phyloP scores from a whole-genome alignment of 2,888 invertebrate genomes.

The Coleophora flavipennella region DNA sequence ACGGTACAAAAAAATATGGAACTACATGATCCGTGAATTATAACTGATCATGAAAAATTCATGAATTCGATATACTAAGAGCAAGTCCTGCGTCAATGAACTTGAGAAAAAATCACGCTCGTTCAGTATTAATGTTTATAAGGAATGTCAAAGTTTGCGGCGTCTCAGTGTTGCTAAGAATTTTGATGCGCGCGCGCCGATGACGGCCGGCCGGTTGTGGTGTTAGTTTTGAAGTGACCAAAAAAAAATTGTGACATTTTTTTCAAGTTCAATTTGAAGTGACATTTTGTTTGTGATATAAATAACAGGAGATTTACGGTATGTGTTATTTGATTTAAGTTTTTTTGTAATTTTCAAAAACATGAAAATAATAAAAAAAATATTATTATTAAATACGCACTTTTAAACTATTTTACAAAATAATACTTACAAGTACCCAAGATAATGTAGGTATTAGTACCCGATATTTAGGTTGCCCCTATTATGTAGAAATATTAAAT shows the following conservation, averaged over 20 bases:
- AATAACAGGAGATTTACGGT: neutral
- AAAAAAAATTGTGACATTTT: neutral
- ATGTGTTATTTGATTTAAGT: neutral
- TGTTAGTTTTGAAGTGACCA: neutral
- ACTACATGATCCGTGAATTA: too few species aligned
- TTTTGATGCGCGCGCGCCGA: neutral
- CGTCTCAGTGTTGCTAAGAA: conserved; percentile 1
- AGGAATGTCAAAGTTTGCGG: neutral
- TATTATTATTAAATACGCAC: too few species aligned
- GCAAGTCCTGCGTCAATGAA: neutral
- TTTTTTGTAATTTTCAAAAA: neutral
- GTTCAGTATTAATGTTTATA: conserved; percentile 3
- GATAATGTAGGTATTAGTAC: too few species aligned
- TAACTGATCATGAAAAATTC: too few species aligned
- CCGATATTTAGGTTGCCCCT: too few species aligned
- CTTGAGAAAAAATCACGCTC: neutral
- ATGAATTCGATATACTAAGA: too few species aligned
- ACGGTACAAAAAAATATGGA: too few species aligned
- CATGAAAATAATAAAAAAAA: too few species aligned
- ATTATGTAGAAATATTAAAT: too few species aligned
- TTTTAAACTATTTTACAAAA: too few species aligned
- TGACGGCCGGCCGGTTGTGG: neutral
- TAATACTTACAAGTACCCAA: too few species aligned
- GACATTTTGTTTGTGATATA: neutral
- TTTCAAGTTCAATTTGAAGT: neutral